Conservation (phyloP, 2,797 vertebrate genomes). For the Iguana delicatissima region DNA sequence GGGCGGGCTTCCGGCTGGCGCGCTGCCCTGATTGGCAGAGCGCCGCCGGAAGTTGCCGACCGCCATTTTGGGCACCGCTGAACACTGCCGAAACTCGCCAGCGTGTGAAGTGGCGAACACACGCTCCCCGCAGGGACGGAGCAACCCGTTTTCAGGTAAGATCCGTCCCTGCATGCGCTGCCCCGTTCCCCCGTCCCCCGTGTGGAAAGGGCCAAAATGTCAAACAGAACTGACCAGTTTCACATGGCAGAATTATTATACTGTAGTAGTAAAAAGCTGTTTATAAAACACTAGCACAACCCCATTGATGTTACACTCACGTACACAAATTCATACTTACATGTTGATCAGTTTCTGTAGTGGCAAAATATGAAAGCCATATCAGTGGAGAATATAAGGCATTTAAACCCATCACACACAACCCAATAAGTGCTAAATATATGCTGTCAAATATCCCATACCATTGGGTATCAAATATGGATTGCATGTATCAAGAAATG, state of each 20-base stretch:
- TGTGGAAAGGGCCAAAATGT: too few relatives aligned
- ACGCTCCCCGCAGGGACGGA: too few relatives aligned
- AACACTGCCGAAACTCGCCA: too few relatives aligned
- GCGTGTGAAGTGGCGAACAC: too few relatives aligned
- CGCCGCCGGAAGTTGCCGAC: too few relatives aligned
- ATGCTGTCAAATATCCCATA: not conserved
- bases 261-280: not conserved
- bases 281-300: not conserved
- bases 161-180: too few relatives aligned
- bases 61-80: too few relatives aligned
- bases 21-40: too few relatives aligned
- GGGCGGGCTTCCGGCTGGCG: too few relatives aligned
- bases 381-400: not conserved
- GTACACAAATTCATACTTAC: not conserved
- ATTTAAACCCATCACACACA: not conserved
- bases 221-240: not conserved
- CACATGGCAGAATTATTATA: not conserved
- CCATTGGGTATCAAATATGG: not conserved
- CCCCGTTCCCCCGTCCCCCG: too few relatives aligned
- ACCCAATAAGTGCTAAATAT: not conserved
- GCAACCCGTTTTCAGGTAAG: too few relatives aligned
- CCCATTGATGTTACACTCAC: not conserved
- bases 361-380: not conserved
- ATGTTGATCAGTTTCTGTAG: not conserved
- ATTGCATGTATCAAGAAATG: too few relatives aligned